Base-by-base conservation (phyloP, 2,797 vertebrate genomes). In the Potorous gilbertii region DNA sequence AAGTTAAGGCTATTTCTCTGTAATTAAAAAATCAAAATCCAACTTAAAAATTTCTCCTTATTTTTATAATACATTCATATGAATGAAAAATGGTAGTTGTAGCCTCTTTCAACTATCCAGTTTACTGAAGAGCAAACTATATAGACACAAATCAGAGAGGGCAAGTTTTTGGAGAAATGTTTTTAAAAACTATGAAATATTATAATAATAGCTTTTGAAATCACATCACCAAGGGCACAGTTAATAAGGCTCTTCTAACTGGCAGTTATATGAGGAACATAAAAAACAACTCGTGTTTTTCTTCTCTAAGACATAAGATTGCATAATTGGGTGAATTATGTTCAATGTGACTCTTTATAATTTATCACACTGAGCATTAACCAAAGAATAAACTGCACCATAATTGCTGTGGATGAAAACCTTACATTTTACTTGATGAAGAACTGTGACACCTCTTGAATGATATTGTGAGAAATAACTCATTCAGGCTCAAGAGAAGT, bases 31-130 rank as follows among this genome's bases (percentile, higher is more conserved):
- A 94, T 96, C 90, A 92, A 94, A 94, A 81, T 28, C 54, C 62
- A 1, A 55, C 93, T 96, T 93, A 96, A 56, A 90, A 34, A 50
- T 93, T n/a, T 66, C 31, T 92, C 34, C 31, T 97, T 66, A 74
- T 11, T 93, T 97, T 97, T 28, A 93, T 54, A 93, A 95, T 24
- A 91, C n/a, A 95, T 28, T 92, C 16, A 1, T 92, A 92, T 93
- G 29, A 92, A 94, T 95, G 52, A 54, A 81, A 91, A 93, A 91
- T 28, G 27, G 11, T 87, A 46, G 21, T 87, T 87, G 10, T 18
- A 91, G 9, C 54, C 40, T 46, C 9, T 87, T 87, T 46, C 3
- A 50, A 27, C 40, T 87, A 34, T 92, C 52, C 13, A 55, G 3
- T 13, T 91, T 13, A 57, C 55, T 12, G 21, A 34, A 40, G 54